Evolutionary conservation across 2,113 vertebrate genomes (phyloP).

Genomic region (Limnothrissa miodon): DNA sequence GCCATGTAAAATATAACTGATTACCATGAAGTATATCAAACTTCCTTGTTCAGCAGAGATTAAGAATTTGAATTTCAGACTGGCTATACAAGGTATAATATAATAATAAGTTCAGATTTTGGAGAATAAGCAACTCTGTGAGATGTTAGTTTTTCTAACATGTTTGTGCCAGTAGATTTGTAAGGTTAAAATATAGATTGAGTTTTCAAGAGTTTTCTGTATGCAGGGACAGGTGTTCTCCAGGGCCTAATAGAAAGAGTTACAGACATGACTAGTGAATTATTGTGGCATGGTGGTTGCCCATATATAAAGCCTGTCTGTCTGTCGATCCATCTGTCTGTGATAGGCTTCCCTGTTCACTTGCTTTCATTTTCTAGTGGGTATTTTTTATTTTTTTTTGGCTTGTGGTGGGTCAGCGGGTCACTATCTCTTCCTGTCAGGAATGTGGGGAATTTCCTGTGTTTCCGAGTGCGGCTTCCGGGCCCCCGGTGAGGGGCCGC

Average conservation of each 20-base stretch:
- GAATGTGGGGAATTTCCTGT: constrained; percentile 75
- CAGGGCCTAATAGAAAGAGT: too few relatives aligned
- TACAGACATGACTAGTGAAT: too few relatives aligned
- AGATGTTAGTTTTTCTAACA: background rate
- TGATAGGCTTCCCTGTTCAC: constrained; percentile 32
- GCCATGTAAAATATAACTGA: too few relatives aligned
- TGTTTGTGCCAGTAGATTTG: background rate
- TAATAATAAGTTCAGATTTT: too few relatives aligned
- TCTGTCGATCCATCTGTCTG: too few relatives aligned
- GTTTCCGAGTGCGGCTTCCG: constrained; percentile 57
- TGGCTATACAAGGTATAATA: too few relatives aligned
- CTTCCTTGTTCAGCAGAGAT: background rate
- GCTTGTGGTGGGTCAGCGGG: constrained; percentile 58
- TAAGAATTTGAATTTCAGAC: background rate
- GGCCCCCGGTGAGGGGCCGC: constrained; percentile 44
- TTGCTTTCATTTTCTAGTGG: constrained; percentile 21
- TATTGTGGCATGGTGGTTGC: background rate
- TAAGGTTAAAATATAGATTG: background rate
- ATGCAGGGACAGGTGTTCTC: too few relatives aligned
- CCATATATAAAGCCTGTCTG: background rate
- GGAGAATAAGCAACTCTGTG: too few relatives aligned
- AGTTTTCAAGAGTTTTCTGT: background rate
- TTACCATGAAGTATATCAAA: background rate
- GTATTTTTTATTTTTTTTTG: constrained; percentile 45
- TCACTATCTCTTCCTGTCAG: constrained; percentile 78